Evolutionary conservation across 2,888 invertebrate genomes (phyloP).

Genomic region (Octonoba sinensis): DNA sequence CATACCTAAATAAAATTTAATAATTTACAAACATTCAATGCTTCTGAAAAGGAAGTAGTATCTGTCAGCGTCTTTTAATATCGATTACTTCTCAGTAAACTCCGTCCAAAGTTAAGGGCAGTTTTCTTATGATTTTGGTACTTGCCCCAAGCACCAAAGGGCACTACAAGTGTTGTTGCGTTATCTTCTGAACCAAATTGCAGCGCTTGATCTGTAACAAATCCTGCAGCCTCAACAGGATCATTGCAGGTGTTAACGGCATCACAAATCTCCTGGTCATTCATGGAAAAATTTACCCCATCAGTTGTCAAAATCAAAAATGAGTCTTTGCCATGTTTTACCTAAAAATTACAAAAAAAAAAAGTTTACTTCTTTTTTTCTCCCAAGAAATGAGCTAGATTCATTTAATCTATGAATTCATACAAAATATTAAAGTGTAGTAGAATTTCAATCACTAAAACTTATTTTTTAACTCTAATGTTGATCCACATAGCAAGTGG

Average conservation of each 20-base stretch:
- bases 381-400: no score
- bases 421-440: no score
- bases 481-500: no score
- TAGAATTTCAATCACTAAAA: no score
- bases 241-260: conserved; percentile 71
- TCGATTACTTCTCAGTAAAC: conserved; percentile 64
- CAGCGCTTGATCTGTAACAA: conserved; percentile 73
- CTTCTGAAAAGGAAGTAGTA: no score
- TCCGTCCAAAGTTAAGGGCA: conserved; percentile 65
- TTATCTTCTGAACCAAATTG: conserved; percentile 75
- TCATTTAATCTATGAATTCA: no score
- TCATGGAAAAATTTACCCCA: conserved; percentile 73
- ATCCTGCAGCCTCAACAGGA: conserved; percentile 72
- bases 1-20: not conserved
- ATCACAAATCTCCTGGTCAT: conserved; percentile 73
- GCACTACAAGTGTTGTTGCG: conserved; percentile 73
- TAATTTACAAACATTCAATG: not conserved
- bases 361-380: no score
- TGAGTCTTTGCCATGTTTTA: conserved; percentile 73
- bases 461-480: no score
- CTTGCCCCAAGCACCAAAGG: conserved; percentile 74
- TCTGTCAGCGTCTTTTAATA: conserved; percentile 33
- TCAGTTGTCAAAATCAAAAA: conserved; percentile 74
- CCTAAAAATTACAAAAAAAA: conserved; percentile 68
- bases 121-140: conserved; percentile 61